phyloP scores from a whole-genome alignment of 2,113 vertebrate species.

The Gambusia affinis region DNA sequence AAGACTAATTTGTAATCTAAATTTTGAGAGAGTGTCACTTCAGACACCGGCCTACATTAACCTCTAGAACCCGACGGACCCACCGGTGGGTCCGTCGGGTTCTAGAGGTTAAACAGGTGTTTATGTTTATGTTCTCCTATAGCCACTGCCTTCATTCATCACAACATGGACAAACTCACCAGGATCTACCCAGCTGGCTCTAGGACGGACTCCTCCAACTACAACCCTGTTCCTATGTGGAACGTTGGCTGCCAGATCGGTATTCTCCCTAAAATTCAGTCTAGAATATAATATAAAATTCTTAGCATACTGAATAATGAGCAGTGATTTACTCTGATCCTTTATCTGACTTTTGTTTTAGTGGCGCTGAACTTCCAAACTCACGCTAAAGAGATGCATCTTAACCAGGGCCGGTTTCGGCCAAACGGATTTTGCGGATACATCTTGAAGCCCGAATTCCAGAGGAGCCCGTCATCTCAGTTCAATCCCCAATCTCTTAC shows the following conservation, averaged over 20 bases:
- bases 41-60: not conserved
- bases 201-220: constrained; percentile 96
- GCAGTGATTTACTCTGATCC: not conserved
- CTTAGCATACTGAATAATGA: not conserved
- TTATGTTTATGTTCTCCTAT: constrained; percentile 1
- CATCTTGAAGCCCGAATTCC: constrained; percentile 90
- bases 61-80: no score
- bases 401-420: constrained; percentile 92
- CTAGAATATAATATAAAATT: not conserved
- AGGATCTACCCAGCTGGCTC: constrained; percentile 92
- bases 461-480: constrained; percentile 80
- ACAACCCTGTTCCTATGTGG: constrained; percentile 91
- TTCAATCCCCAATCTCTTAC: constrained; percentile 84
- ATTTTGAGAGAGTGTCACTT: not conserved
- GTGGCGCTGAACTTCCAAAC: constrained; percentile 98
- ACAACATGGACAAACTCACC: constrained; percentile 90
- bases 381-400: constrained; percentile 88
- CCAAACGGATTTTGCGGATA: constrained; percentile 90
- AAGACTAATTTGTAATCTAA: no score
- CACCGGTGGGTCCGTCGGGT: no score
- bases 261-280: constrained; percentile 38
- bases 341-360: constrained; percentile 51
- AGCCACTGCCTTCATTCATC: constrained; percentile 85
- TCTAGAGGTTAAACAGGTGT: not conserved
- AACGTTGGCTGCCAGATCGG: constrained; percentile 94